phyloP scores from a whole-genome alignment of 2,113 vertebrate species.

The Amazona vittata region DNA sequence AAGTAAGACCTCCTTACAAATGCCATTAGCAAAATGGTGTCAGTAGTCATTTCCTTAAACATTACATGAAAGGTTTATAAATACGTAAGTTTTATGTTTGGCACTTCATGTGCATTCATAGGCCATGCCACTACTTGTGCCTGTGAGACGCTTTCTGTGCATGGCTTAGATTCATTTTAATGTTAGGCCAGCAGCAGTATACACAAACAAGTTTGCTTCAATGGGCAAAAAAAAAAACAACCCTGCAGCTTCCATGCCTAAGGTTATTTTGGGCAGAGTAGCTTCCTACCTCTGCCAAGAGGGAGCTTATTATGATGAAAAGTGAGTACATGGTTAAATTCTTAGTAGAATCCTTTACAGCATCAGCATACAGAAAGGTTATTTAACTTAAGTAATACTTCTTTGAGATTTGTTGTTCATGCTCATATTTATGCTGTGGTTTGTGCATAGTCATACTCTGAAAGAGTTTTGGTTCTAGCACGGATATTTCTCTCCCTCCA shows the following conservation, averaged over 20 bases:
- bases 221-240: not conserved
- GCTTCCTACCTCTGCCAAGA: not conserved
- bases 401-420: not conserved
- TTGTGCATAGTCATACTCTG: not conserved
- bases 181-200: not conserved
- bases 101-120: not conserved
- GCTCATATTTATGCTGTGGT: not conserved
- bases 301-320: not conserved
- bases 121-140: not conserved
- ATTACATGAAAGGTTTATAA: not conserved
- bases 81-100: not conserved
- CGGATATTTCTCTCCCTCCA: not conserved
- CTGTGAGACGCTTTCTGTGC: not conserved
- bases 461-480: not conserved
- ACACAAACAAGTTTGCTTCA: not conserved
- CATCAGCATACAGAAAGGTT: not conserved
- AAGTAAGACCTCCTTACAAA: not conserved
- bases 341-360: not conserved
- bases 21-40: not conserved
- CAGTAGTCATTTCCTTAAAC: not conserved
- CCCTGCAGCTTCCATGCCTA: not conserved
- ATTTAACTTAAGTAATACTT: not conserved
- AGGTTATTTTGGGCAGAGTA: not conserved
- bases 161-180: not conserved
- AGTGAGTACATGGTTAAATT: not conserved